Percentiles rank a stretch among this genome's conserved stretches.
Evolutionary conservation across 2,797 vertebrate genomes (phyloP).

Genomic region (Catharus ustulatus): DNA sequence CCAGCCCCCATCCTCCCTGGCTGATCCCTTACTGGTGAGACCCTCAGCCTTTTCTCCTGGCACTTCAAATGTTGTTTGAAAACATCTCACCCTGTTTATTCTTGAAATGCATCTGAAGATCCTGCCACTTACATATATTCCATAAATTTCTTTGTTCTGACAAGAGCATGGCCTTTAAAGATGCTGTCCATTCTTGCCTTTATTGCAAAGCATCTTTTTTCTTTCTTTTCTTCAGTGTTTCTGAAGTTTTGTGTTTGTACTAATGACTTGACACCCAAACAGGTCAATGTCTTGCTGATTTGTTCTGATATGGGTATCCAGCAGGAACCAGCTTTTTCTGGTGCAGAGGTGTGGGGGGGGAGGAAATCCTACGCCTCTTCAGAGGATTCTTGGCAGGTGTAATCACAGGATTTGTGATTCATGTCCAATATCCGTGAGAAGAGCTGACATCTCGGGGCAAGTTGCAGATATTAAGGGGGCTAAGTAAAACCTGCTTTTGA

Average conservation of each 20-base stretch:
- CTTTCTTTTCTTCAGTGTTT: background rate
- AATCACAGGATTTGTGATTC: constrained; percentile 61
- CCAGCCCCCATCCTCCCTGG: background rate
- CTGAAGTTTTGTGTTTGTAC: constrained; percentile 31
- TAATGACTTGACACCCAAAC: constrained; percentile 47
- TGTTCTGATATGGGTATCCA: constrained; percentile 22
- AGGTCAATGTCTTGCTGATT: constrained; percentile 51
- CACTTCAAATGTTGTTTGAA: background rate
- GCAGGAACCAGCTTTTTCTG: background rate
- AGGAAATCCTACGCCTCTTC: constrained; percentile 1
- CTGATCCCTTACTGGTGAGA: background rate
- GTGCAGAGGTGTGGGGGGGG: background rate
- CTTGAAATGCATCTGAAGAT: constrained; percentile 3
- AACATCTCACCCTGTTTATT: background rate
- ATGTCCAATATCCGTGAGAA: constrained; percentile 13
- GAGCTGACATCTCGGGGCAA: constrained; percentile 31
- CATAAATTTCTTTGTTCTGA: constrained; percentile 43
- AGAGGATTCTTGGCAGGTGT: constrained; percentile 7
- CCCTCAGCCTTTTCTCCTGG: background rate
- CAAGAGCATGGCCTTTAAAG: background rate
- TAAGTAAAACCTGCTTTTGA: constrained; percentile 32
- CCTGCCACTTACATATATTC: background rate
- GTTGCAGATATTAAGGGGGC: constrained; percentile 13
- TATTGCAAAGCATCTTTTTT: constrained; percentile 23
- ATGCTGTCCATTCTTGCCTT: constrained; percentile 14